These are phyloP conservation scores for Danaus chrysippus DNA, from an alignment of 2,888 invertebrate genomes.

Conservation along the genomic window DNA sequence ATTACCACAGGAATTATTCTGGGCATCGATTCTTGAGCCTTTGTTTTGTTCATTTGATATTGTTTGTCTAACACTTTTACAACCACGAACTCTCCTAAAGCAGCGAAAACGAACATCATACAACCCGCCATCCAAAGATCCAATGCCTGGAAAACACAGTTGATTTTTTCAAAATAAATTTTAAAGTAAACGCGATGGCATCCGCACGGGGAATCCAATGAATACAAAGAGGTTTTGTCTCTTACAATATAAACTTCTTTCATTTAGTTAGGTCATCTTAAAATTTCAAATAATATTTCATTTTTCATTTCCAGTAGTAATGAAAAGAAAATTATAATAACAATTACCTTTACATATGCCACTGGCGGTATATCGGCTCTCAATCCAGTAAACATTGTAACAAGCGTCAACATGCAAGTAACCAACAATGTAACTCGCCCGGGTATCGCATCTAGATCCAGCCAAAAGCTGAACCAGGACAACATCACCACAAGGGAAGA, in stretches of 20 bases:
- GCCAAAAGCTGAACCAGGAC: constrained; percentile 93
- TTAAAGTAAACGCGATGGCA: neutral
- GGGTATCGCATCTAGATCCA: constrained; percentile 90
- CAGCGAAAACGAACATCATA: constrained; percentile 92
- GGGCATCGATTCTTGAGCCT: constrained; percentile 77
- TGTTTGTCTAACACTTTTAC: constrained; percentile 89
- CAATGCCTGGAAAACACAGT: constrained; percentile 79
- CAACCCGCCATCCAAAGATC: constrained; percentile 95
- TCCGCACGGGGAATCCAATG: too few relatives aligned
- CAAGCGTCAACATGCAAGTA: constrained; percentile 90
- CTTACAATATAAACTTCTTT: too few relatives aligned
- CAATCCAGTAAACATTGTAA: constrained; percentile 91
- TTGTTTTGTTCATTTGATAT: constrained; percentile 80
- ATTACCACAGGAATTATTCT: constrained; percentile 75
- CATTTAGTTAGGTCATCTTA: too few relatives aligned
- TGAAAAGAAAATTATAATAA: neutral
- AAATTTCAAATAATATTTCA: too few relatives aligned
- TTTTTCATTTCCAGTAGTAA: too few relatives aligned
- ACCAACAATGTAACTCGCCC: constrained; percentile 89
- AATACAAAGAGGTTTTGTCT: too few relatives aligned
- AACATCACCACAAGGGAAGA: constrained; percentile 90
- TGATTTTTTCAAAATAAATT: constrained; percentile 9
- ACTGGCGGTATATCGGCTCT: constrained; percentile 91
- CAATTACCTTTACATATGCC: constrained; percentile 88
- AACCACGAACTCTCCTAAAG: constrained; percentile 89